These are phyloP conservation scores for Platorchestia sp. DNA, from an alignment of 1,140 invertebrate species.

Conservation along the genomic window DNA sequence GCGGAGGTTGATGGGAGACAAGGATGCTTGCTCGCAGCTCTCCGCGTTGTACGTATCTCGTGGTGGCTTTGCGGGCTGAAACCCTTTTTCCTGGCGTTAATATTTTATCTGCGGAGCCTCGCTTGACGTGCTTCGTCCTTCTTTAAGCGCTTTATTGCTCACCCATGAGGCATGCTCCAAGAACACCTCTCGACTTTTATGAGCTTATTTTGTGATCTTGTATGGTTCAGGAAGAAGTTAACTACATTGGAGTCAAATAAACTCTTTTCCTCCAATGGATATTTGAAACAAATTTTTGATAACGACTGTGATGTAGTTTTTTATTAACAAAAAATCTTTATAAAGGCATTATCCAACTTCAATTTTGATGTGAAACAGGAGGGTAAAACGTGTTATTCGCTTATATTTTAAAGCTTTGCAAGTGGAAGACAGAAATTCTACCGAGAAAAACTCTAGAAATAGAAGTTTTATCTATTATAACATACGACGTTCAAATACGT, in stretches of 20 bases:
- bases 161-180: neutral
- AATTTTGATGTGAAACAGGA: neutral
- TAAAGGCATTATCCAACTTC: neutral
- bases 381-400: too few relatives aligned
- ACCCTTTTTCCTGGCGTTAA: conserved; percentile 37
- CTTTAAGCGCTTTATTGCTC: neutral
- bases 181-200: neutral
- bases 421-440: too few relatives aligned
- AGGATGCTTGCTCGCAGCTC: conserved; percentile 11
- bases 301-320: neutral
- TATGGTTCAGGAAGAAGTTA: neutral
- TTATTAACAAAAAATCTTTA: neutral
- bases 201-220: neutral
- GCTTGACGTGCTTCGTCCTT: neutral
- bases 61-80: conserved; percentile 14
- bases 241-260: neutral
- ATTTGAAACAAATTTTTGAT: neutral
- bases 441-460: too few relatives aligned
- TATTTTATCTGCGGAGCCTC: conserved; percentile 33
- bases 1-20: neutral
- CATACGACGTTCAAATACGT: too few relatives aligned
- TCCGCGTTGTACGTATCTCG: neutral
- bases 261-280: neutral
- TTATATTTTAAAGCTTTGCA: too few relatives aligned
- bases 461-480: too few relatives aligned